Evolutionary conservation across 2,113 vertebrate genomes (phyloP), one percentile per base, ranked within the genome.

Genomic region (Fulmarus glacialis): DNA sequence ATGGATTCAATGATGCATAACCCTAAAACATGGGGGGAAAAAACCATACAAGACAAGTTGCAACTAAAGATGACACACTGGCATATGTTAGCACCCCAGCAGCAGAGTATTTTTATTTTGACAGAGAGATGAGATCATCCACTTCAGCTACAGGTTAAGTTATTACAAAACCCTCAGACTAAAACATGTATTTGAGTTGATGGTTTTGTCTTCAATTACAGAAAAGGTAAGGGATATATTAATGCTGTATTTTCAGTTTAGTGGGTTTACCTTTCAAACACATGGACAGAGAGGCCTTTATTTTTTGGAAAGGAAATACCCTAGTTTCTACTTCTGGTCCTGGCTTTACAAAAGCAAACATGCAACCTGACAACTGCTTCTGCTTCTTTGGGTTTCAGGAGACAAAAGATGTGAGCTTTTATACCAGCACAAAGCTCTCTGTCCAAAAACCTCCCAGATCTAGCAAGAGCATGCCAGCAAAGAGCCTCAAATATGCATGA

Each of bases 1-100:
- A 96, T 91, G 8, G 99, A 99, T 67, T 99, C 98, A 43, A 99
- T 96, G 83, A 99, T 98, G 74, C 99, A 98, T 23, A 98, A 70
- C 74, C 95, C 99, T 99, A 42, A 43, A 38, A 45, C 12, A 8
- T 4, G 6, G 16, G 6, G 9, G 14, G 12, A 45, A 34, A 48
- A 24, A 60, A 10, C 16, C 11, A 73, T 1, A 83, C 7, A 12
- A 72, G 82, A 38, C 3, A 58, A 84, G 29, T 21, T 74, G 38
- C 23, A 64, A 5, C 75, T 84, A 53, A n/a, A 45, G 60, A 56
- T 11, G 3, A 68, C 19, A 66, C 30, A 24, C 3, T 29, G 27
- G 32, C 5, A n/a, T 9, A 47, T 4, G 14, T 10, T 10, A 62
- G 29, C 66, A 79, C 11, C 16, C 67, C 15, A 55, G 55, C 47